These are phyloP conservation scores for Takifugu ocellatus DNA, from an alignment of 2,797 vertebrate genomes.

Conservation along the genomic window DNA sequence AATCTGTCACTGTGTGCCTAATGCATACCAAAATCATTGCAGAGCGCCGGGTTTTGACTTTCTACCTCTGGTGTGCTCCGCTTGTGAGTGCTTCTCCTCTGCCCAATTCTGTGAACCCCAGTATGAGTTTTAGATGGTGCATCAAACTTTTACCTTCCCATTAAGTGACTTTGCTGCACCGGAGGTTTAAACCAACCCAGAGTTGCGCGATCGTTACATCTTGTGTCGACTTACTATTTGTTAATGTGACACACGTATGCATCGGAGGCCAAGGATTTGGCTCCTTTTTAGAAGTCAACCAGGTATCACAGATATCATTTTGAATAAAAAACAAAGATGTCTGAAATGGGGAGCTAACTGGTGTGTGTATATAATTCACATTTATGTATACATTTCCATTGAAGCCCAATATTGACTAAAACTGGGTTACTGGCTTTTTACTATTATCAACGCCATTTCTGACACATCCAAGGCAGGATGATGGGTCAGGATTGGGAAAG, in stretches of 20 bases:
- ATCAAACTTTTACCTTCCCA: neutral
- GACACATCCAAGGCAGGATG: neutral
- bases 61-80: slow-evolving; percentile 24
- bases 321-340: too few relatives aligned
- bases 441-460: neutral
- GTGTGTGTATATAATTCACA: too few relatives aligned
- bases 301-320: too few relatives aligned
- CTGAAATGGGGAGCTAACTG: too few relatives aligned
- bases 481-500: too few relatives aligned
- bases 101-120: slow-evolving; percentile 26
- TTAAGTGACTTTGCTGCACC: neutral
- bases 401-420: too few relatives aligned
- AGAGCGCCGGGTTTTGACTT: slow-evolving; percentile 26
- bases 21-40: slow-evolving; percentile 48
- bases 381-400: too few relatives aligned
- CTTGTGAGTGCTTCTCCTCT: slow-evolving; percentile 17
- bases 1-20: slow-evolving; percentile 35
- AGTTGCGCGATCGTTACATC: neutral
- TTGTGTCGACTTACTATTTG: neutral
- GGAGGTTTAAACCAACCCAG: too few relatives aligned
- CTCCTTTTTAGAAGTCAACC: too few relatives aligned
- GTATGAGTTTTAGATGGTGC: slow-evolving; percentile 17
- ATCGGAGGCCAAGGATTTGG: too few relatives aligned
- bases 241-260: too few relatives aligned
- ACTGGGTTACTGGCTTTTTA: neutral